phyloP scores from a whole-genome alignment of 1,140 invertebrate species.

The Ceratina calcarata region DNA sequence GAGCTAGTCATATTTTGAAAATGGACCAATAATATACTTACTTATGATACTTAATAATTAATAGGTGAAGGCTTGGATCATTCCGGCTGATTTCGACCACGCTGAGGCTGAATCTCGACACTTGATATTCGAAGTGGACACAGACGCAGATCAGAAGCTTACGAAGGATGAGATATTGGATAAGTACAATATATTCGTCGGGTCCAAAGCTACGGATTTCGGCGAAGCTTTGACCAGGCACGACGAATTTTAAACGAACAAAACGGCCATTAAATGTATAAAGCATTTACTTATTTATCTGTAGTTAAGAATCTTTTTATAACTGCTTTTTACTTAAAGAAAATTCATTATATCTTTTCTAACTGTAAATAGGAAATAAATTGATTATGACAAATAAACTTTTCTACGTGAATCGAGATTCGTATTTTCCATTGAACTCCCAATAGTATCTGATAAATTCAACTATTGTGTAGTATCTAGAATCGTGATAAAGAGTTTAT shows the following conservation, averaged over 20 bases:
- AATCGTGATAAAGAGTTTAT: neutral
- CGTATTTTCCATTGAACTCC: constrained; percentile 26
- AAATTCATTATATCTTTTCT: constrained; percentile 33
- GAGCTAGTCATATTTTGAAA: no score
- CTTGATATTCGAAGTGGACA: constrained; percentile 96
- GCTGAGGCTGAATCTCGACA: constrained; percentile 97
- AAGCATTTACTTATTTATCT: constrained; percentile 51
- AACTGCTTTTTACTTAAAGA: constrained; percentile 37
- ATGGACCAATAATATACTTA: no score
- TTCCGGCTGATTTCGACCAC: constrained; percentile 97
- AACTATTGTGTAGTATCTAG: neutral
- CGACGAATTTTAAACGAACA: constrained; percentile 90
- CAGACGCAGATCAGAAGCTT: constrained; percentile 93
- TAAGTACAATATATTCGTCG: constrained; percentile 99
- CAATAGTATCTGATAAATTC: neutral
- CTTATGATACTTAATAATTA: no score
- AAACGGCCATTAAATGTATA: constrained; percentile 8
- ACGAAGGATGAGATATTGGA: constrained; percentile 95
- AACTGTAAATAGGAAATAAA: constrained; percentile 47
- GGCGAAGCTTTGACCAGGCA: constrained; percentile 96
- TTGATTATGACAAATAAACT: constrained; percentile 40
- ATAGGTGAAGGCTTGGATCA: constrained; percentile 94
- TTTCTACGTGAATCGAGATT: constrained; percentile 20
- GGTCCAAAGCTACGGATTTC: constrained; percentile 99
- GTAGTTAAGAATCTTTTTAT: constrained; percentile 45